Evolutionary conservation across 2,113 vertebrate genomes (phyloP), one percentile per base, ranked within the genome.

Genomic region (Leptosomus discolor): DNA sequence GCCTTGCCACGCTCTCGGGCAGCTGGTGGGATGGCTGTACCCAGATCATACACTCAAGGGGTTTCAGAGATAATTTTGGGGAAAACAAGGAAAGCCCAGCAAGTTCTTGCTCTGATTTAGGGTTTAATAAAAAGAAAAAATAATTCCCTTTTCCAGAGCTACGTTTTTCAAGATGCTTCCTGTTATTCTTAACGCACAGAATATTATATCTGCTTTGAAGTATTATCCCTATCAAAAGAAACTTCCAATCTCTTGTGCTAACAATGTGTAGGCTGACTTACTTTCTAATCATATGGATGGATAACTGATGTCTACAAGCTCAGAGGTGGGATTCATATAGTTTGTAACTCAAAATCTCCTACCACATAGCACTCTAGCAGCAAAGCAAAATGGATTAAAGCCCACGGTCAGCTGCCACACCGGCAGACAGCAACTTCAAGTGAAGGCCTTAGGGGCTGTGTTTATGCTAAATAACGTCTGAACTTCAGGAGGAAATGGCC

Each of bases 331-430:
- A 61, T 71, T 64, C 83, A 37, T 1, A 1, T 1, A 3, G 26
- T 57, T 70, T 81, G 64, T 65, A 61, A 75, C 80, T 50, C 60
- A 48, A 74, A 48, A 29, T n/a, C 77, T 65, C 54, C 73, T 5
- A 56, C 29, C 71, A 80, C 50, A 17, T 63, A 83, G 50, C 27
- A 10, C 39, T 65, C 64, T 8, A 77, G 56, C 45, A 73, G 77
- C 64, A 86, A 86, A 88, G 70, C 54, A 92, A 60, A 84, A 43
- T 67, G 83, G 60, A 91, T 46, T 41, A 73, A 70, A 92, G 64
- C 58, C 75, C 50, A 1, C 0, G 3, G 65, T 83, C 57, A 79
- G 63, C 78, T 81, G 69, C 85, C 0, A 8, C 67, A 56, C 75
- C 85, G 88, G 85, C 71, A 95, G 75, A 64, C 69, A 93, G 39